Conservation (phyloP, 2,113 vertebrate species). For the Cebus imitator region DNA sequence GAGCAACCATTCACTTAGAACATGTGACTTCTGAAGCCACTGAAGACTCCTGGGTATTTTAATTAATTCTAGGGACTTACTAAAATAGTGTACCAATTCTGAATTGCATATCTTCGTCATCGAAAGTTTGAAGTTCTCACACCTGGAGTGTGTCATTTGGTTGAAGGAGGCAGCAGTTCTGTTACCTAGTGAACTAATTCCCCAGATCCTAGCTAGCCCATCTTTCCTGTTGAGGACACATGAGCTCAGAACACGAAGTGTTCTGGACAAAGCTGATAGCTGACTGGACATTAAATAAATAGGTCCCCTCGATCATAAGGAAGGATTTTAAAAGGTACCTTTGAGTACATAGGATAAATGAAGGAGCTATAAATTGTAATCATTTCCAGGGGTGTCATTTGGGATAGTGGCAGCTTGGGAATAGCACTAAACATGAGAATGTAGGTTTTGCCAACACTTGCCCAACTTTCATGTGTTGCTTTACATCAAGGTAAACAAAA, state of each 20-base stretch:
- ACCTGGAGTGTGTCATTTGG: neutral
- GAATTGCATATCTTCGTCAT: neutral
- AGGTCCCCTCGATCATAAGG: neutral
- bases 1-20: neutral
- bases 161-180: neutral
- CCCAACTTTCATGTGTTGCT: neutral
- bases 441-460: conserved; percentile 13
- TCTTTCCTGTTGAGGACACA: neutral
- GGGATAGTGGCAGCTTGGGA: conserved; percentile 44
- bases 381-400: conserved; percentile 14
- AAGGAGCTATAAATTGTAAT: neutral
- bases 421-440: conserved; percentile 5
- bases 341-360: neutral
- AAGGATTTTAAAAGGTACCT: conserved; percentile 30
- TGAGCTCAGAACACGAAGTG: neutral
- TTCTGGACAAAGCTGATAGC: neutral
- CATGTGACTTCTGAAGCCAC: conserved; percentile 30
- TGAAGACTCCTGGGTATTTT: neutral
- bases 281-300: neutral
- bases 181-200: neutral
- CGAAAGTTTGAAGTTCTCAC: neutral
- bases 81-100: neutral
- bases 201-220: neutral
- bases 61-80: neutral
- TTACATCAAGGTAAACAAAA: conserved; percentile 38